Evolutionary conservation across 2,888 invertebrate genomes (phyloP).

Genomic region (Nematopogon swammerdamellus): DNA sequence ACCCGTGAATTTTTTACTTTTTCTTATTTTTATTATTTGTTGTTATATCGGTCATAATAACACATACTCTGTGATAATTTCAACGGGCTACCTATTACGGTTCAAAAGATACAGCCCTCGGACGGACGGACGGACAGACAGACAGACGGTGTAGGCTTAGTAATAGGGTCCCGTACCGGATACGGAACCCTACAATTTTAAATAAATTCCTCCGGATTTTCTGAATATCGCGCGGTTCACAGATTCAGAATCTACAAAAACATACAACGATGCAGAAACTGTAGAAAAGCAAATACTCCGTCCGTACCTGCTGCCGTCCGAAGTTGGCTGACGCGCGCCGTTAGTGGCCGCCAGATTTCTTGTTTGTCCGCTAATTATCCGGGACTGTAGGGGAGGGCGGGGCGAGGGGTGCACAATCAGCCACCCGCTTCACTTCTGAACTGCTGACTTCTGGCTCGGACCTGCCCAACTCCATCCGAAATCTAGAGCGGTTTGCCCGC

Average conservation of each 20-base stretch:
- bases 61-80: too few species aligned
- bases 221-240: not conserved
- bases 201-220: not conserved
- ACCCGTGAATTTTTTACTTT: too few species aligned
- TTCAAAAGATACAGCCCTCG: too few species aligned
- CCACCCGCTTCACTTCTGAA: not conserved
- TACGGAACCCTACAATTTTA: too few species aligned
- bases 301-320: not conserved
- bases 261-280: not conserved
- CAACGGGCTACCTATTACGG: too few species aligned
- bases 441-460: constrained; percentile 6
- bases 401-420: constrained; percentile 20
- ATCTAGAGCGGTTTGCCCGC: not conserved
- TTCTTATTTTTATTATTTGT: too few species aligned
- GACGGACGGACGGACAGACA: too few species aligned
- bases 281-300: not conserved
- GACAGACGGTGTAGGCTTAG: too few species aligned
- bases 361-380: constrained; percentile 55
- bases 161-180: too few species aligned
- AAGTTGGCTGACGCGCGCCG: not conserved
- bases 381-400: constrained; percentile 20
- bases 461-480: constrained; percentile 27
- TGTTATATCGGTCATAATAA: too few species aligned
- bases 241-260: not conserved
- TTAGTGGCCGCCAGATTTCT: constrained; percentile 12